Conservation (phyloP, 1,140 invertebrate genomes). For the Calephelis nemesis region DNA sequence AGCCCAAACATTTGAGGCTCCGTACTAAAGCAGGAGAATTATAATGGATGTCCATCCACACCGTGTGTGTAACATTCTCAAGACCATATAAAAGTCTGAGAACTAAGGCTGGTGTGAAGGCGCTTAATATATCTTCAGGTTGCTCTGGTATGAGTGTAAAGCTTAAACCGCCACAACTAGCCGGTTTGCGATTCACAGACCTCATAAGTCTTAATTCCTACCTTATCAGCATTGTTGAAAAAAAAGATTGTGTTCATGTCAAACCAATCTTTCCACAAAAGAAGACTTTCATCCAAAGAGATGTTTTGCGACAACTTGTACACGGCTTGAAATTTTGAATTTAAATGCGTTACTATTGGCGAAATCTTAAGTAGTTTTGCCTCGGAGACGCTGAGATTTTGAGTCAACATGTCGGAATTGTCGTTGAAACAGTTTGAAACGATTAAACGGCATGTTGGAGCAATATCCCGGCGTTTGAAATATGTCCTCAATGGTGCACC, state of each 20-base stretch:
- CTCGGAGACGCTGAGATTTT: not conserved
- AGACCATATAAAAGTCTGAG: slow-evolving; percentile 18
- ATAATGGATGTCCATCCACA: slow-evolving; percentile 34
- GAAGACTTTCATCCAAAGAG: slow-evolving; percentile 33
- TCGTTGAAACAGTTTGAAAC: slow-evolving; percentile 31
- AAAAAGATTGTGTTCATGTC: slow-evolving; percentile 32
- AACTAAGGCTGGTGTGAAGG: not conserved
- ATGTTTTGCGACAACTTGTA: slow-evolving; percentile 34
- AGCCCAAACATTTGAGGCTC: slow-evolving; percentile 7
- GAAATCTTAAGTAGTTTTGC: slow-evolving; percentile 28
- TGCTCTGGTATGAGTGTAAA: slow-evolving; percentile 20
- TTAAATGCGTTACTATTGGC: slow-evolving; percentile 27
- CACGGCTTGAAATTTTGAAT: slow-evolving; percentile 27
- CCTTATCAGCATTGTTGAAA: slow-evolving; percentile 29
- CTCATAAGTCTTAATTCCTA: slow-evolving; percentile 40
- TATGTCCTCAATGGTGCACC: slow-evolving; percentile 24
- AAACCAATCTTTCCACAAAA: slow-evolving; percentile 34
- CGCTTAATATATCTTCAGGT: not conserved
- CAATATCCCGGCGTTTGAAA: slow-evolving; percentile 29
- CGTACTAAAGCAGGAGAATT: slow-evolving; percentile 26
- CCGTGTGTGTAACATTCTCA: slow-evolving; percentile 20
- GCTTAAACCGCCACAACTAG: slow-evolving; percentile 32
- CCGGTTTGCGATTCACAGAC: slow-evolving; percentile 28
- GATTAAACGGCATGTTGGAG: slow-evolving; percentile 22
- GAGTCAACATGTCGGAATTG: slow-evolving; percentile 20